These are phyloP conservation scores for Lithodes maja DNA, from an alignment of 2,888 invertebrate species.

Conservation along the genomic window DNA sequence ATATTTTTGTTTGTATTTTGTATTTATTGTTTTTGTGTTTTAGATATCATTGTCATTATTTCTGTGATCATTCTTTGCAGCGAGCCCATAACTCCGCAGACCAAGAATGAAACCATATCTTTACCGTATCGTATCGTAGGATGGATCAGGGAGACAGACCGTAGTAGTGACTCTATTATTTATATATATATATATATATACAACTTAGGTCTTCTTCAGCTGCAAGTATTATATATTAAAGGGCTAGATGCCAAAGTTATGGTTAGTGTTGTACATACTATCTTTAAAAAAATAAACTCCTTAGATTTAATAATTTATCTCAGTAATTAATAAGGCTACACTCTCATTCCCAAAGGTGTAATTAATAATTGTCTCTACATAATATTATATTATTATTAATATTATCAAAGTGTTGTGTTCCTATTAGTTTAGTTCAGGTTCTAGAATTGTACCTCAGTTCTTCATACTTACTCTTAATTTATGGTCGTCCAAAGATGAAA, in stretches of 20 bases:
- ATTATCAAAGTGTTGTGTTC: constrained; percentile 52
- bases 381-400: constrained; percentile 15
- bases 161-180: constrained; percentile 35
- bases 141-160: constrained; percentile 55
- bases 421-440: constrained; percentile 57
- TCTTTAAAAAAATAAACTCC: not conserved
- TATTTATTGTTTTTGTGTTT: not conserved
- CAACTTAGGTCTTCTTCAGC: constrained; percentile 32
- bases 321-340: constrained; percentile 54
- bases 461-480: constrained; percentile 15
- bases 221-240: constrained; percentile 44
- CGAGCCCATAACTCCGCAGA: not conserved
- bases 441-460: constrained; percentile 37
- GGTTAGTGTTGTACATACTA: constrained; percentile 55
- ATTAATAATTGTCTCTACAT: constrained; percentile 40
- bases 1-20: not conserved
- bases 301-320: constrained; percentile 60
- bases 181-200: constrained; percentile 26
- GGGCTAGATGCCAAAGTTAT: constrained; percentile 64
- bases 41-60: not conserved
- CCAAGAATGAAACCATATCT: constrained; percentile 65
- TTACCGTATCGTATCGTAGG: constrained; percentile 25
- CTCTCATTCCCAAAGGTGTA: constrained; percentile 51
- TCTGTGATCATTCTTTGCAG: not conserved
- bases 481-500: not conserved